These are phyloP conservation scores for Pseudocheirus occidentalis DNA, from an alignment of 2,797 vertebrate species.

Conservation along the genomic window DNA sequence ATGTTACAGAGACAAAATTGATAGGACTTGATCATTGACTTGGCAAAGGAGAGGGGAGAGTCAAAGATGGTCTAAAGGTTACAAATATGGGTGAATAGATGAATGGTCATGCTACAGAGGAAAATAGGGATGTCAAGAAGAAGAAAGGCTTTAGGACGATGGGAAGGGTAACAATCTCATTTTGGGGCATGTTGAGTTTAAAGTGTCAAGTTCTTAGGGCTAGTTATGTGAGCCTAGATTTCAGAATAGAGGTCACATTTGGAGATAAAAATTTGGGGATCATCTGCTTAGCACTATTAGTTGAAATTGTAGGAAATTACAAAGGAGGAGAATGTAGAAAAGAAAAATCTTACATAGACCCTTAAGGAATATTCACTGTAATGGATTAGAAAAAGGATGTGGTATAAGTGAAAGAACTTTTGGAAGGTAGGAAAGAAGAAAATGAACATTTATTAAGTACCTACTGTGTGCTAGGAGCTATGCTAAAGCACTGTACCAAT, in stretches of 20 bases:
- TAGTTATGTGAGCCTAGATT: not conserved
- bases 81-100: not conserved
- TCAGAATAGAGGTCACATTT: slow-evolving; percentile 6
- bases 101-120: not conserved
- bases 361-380: not conserved
- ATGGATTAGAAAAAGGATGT: slow-evolving; percentile 1
- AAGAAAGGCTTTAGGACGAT: not conserved
- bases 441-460: not conserved
- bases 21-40: not conserved
- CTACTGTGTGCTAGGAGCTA: no score
- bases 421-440: slow-evolving; percentile 22
- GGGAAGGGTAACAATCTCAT: slow-evolving; percentile 26
- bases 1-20: not conserved
- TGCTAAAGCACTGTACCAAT: not conserved
- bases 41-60: not conserved
- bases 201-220: not conserved
- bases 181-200: slow-evolving; percentile 21
- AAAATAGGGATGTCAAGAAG: not conserved
- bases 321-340: slow-evolving; percentile 11
- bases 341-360: not conserved
- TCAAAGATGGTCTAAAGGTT: not conserved
- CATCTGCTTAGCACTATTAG: not conserved
- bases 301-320: not conserved
- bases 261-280: not conserved
- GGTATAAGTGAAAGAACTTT: slow-evolving; percentile 24